A percentile compares a stretch with the other conserved stretches of the same genome.
These are phyloP conservation scores for Zele albiditarsus DNA, from an alignment of 2,888 invertebrate species.

Conservation along the genomic window DNA sequence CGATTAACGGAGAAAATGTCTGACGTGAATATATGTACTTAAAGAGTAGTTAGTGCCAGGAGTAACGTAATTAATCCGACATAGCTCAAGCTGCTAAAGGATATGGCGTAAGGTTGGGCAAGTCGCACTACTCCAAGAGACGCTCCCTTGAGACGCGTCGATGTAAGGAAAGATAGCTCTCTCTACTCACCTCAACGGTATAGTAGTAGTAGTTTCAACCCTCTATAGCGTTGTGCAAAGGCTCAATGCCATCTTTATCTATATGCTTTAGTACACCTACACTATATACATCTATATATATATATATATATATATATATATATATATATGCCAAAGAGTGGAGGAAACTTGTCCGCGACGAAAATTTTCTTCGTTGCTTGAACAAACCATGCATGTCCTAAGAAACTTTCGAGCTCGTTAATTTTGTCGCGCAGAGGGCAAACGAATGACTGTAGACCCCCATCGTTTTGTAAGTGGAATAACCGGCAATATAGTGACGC, in stretches of 20 bases:
- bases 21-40: constrained; percentile 44
- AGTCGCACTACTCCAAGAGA: constrained; percentile 26
- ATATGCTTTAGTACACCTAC: constrained; percentile 5
- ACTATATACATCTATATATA: background rate
- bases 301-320: background rate
- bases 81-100: constrained; percentile 36
- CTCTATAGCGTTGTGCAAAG: constrained; percentile 27
- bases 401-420: constrained; percentile 44
- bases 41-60: constrained; percentile 38
- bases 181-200: constrained; percentile 32
- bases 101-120: constrained; percentile 27
- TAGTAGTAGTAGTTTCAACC: constrained; percentile 35
- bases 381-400: constrained; percentile 43
- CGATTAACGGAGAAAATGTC: constrained; percentile 7
- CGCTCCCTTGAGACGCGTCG: constrained; percentile 45
- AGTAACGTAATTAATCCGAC: constrained; percentile 50
- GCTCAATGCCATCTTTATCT: background rate
- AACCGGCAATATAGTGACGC: constrained; percentile 34
- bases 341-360: constrained; percentile 39
- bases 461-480: constrained; percentile 34
- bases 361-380: constrained; percentile 40
- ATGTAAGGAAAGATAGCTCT: constrained; percentile 48
- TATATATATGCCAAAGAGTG: background rate
- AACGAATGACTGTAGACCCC: constrained; percentile 33
- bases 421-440: constrained; percentile 35